Conservation (phyloP, 2,888 invertebrate genomes). For the Dryobotodes eremita region DNA sequence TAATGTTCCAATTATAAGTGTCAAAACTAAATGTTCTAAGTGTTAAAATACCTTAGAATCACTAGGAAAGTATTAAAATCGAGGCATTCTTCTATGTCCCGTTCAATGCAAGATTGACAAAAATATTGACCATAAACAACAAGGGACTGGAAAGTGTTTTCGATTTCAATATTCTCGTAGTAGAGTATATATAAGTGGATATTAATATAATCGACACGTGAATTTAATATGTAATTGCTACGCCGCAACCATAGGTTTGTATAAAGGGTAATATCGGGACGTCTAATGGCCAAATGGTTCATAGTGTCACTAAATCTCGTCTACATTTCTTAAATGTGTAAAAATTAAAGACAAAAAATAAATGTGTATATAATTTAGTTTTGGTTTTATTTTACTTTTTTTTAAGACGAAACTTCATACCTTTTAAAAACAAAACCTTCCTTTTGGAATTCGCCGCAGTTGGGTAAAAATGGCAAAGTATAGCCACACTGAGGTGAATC, state of each 20-base stretch:
- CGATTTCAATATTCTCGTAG: constrained; percentile 35
- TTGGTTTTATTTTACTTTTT: constrained; percentile 25
- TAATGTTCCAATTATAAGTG: constrained; percentile 67
- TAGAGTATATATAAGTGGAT: constrained; percentile 55
- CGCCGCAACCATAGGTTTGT: constrained; percentile 64
- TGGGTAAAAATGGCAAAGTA: background rate
- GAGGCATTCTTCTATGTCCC: background rate
- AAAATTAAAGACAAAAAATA: constrained; percentile 79
- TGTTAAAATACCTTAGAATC: constrained; percentile 51
- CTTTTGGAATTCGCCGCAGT: background rate
- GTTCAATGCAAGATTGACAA: constrained; percentile 12
- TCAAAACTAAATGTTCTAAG: constrained; percentile 65
- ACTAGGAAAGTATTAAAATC: constrained; percentile 40
- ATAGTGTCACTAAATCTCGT: constrained; percentile 72
- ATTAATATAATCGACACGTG: constrained; percentile 60
- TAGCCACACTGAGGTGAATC: background rate
- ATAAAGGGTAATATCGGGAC: constrained; percentile 68
- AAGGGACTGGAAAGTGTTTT: constrained; percentile 6
- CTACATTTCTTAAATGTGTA: constrained; percentile 74
- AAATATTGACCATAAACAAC: background rate
- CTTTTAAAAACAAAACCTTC: background rate
- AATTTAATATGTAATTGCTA: constrained; percentile 65
- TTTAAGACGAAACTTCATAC: no score
- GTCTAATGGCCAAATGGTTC: constrained; percentile 57
- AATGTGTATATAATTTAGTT: constrained; percentile 75